Base-by-base conservation (phyloP, 2,888 invertebrate species). In the Drosophila sordidula region DNA sequence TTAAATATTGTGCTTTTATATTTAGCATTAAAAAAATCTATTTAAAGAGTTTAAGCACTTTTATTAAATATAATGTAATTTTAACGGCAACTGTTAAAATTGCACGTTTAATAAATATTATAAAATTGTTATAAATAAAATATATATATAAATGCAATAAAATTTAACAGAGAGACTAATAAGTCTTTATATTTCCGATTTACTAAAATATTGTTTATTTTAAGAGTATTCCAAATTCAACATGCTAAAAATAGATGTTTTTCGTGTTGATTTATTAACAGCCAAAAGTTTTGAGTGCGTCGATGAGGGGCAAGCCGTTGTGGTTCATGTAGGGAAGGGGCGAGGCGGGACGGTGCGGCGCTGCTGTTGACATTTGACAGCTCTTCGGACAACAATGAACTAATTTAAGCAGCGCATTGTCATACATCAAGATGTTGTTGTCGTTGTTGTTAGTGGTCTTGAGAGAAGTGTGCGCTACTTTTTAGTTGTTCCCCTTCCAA, bases 371-470 rank as follows among this genome's bases (percentile, higher is more conserved):
- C 78, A 89, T 52, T 78, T 87, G 86, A 82, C 88, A 87, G 78
- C 56, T 79, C 51, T 68, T 85, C 65, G 80, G 76, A 82, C 72
- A 87, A 87, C 80, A 87, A 76, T 82, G 75, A 85, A 80, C 87
- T 89, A 87, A 89, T 89, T 87, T 88, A 73, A 70, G 72, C 82
- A 70, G 25, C 67, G 57, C 45, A 73, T 66, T 82, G 76, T 68
- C 86, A 75, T 81, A 73, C 76, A 85, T 85, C 88, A 79, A 64
- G 47, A 54, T 51, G 32, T 45, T 63, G 59, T 54, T 77, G 38
- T 63, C 46, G 47, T 36, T 45, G 38, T 36, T 67, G 55, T 42
- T 47, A 36, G 47, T 51, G 47, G 32, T 49, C 29, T 50, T 50
- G 41, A 45, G 49, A 14, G 42, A 14, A 49, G 14, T 50, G 49